These are phyloP conservation scores for Babyrousa celebensis DNA, from an alignment of 2,797 vertebrate genomes.

Conservation along the genomic window DNA sequence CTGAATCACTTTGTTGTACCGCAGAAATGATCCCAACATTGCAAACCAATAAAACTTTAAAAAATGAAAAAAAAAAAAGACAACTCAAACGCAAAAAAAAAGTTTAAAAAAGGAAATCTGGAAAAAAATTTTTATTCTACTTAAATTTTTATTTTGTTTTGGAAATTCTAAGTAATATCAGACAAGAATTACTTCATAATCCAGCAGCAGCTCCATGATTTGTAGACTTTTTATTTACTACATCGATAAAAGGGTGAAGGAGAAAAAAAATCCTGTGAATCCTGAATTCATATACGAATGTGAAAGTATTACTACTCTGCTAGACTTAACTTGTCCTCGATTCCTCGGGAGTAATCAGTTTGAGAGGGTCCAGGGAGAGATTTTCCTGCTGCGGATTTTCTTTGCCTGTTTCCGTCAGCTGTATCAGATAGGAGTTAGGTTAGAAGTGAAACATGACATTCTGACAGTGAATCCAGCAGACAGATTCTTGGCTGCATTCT, in stretches of 20 bases:
- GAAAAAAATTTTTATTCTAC: background rate
- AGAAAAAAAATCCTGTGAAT: conserved; percentile 74
- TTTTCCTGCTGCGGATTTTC: conserved; percentile 76
- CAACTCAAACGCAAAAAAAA: too few species aligned
- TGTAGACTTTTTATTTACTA: background rate
- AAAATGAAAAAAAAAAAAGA: too few species aligned
- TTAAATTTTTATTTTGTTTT: conserved; percentile 10
- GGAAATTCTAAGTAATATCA: conserved; percentile 21
- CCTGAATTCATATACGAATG: conserved; percentile 59
- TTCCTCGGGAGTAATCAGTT: conserved; percentile 63
- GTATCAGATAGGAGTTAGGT: conserved; percentile 82
- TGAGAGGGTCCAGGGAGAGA: conserved; percentile 66
- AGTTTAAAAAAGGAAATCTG: background rate
- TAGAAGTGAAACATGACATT: conserved; percentile 86
- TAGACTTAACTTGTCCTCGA: conserved; percentile 54
- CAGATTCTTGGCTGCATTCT: conserved; percentile 88
- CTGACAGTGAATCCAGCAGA: conserved; percentile 83
- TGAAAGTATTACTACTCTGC: conserved; percentile 18
- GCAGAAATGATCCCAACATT: too few species aligned
- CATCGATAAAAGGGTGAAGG: background rate
- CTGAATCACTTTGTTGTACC: too few species aligned
- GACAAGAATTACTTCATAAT: conserved; percentile 11
- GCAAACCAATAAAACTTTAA: too few species aligned
- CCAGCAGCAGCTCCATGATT: background rate
- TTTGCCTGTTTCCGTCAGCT: conserved; percentile 80